phyloP scores from a whole-genome alignment of 2,113 vertebrate species.

The Trochalopteron elliotii region DNA sequence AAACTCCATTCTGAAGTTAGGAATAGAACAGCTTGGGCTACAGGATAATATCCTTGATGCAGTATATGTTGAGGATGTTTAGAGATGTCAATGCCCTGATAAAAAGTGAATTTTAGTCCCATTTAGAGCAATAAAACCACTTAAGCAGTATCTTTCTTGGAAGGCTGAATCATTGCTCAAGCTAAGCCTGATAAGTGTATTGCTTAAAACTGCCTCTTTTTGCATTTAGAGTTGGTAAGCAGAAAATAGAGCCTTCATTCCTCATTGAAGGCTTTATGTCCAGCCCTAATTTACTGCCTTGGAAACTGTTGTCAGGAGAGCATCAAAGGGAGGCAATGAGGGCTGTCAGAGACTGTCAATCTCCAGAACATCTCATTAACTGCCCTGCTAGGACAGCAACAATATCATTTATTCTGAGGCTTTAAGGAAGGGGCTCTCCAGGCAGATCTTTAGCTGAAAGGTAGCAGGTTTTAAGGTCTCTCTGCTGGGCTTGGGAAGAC shows the following conservation, averaged over 20 bases:
- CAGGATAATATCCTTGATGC: background rate
- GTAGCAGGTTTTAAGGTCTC: background rate
- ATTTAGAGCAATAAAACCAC: constrained; percentile 21
- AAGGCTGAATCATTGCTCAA: constrained; percentile 5
- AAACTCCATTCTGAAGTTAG: background rate
- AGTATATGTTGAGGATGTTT: background rate
- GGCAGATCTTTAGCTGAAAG: background rate
- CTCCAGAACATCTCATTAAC: background rate
- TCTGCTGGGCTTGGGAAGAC: background rate
- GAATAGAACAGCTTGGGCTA: background rate
- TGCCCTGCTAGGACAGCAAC: background rate
- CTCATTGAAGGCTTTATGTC: constrained; percentile 8
- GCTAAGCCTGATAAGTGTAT: background rate
- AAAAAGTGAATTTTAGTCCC: constrained; percentile 26
- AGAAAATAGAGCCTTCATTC: background rate
- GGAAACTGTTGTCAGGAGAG: constrained; percentile 4
- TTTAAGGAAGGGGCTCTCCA: background rate
- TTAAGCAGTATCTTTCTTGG: background rate
- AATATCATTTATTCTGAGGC: background rate
- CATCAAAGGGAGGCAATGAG: background rate
- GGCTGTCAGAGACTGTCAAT: background rate
- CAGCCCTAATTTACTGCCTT: constrained; percentile 8
- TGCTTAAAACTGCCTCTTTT: background rate
- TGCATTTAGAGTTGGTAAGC: background rate
- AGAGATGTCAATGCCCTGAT: background rate